phyloP scores from a whole-genome alignment of 2,113 vertebrate genomes.

The Oncorhynchus kisutch region DNA sequence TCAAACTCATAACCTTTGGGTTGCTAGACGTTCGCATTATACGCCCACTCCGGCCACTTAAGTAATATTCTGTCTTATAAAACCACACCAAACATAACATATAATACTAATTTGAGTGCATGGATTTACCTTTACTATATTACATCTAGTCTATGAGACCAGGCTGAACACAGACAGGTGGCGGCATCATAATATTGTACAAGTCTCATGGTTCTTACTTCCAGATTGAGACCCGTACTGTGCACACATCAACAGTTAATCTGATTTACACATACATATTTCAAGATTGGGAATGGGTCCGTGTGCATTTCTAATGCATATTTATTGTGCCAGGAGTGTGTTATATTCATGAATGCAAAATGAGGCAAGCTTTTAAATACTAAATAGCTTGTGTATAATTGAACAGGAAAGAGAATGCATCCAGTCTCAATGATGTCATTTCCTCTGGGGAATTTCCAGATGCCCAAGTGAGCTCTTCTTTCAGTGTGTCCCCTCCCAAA shows the following conservation, averaged over 20 bases:
- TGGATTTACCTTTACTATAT: too few relatives aligned
- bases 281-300: constrained; percentile 25
- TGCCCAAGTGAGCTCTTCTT: constrained; percentile 29
- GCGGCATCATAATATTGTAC: constrained; percentile 27
- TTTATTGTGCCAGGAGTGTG: constrained; percentile 53
- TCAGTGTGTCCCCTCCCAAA: constrained; percentile 23
- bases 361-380: constrained; percentile 52
- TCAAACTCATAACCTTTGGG: too few relatives aligned
- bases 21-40: too few relatives aligned
- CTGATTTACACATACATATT: constrained; percentile 44
- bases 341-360: constrained; percentile 52
- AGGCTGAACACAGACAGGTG: constrained; percentile 34
- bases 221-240: constrained; percentile 32
- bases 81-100: too few relatives aligned
- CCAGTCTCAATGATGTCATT: constrained; percentile 50
- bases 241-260: constrained; percentile 29
- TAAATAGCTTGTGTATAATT: constrained; percentile 53
- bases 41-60: too few relatives aligned
- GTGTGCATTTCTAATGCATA: constrained; percentile 26
- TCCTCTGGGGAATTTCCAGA: constrained; percentile 42
- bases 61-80: too few relatives aligned
- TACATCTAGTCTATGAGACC: too few relatives aligned
- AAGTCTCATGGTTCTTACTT: constrained; percentile 17
- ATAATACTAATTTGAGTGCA: too few relatives aligned
- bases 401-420: constrained; percentile 47